Base-by-base conservation (phyloP, 2,113 vertebrate genomes). In the Crotalus helleri region DNA sequence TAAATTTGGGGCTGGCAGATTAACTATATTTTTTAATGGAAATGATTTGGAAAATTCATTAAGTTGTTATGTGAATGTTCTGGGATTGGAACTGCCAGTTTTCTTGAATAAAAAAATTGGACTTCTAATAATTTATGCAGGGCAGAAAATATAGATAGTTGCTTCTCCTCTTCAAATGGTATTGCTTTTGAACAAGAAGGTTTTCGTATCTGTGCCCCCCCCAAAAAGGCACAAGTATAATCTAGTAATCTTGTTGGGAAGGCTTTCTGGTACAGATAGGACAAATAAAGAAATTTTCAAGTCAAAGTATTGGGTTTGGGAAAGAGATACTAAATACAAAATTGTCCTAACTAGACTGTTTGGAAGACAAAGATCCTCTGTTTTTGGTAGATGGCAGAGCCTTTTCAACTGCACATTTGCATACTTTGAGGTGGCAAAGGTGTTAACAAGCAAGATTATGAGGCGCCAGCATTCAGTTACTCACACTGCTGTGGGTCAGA, bases 401-500 rank as follows among this genome's bases (percentile, higher is more conserved):
- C 23, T 29, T 61, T 91, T 6, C 33, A 33, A 74, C n/a, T 2
- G 2, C 64, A 74, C 2, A 13, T 10, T 86, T 29, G 39, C n/a
- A n/a, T 49, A 58, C 19, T 91, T 58, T 59, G 13, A 91, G 55
- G 23, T n/a, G 39, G 1, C 49, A 39, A 21, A 53, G n/a, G 39
- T 10, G 3, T 21, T 13, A 3, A 4, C 21, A 2, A 24, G n/a
- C 21, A 55, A 69, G 92, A 58, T 46, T 39, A 29, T 54, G 74
- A 88, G n/a, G 55, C 33, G 17, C 51, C 19, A 17, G 4, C n/a
- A 11, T 61, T 64, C 49, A 12, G 4, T 21, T 29, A 95, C 96
- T 94, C 95, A 97, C 97, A 97, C 90, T 95, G 95, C 86, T 94
- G 89, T 46, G 49, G 53, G 74, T 96, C 96, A 61, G 95, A 95